Evolutionary conservation across 2,113 vertebrate genomes (phyloP).

Genomic region (Neolamprologus fasciatus): DNA sequence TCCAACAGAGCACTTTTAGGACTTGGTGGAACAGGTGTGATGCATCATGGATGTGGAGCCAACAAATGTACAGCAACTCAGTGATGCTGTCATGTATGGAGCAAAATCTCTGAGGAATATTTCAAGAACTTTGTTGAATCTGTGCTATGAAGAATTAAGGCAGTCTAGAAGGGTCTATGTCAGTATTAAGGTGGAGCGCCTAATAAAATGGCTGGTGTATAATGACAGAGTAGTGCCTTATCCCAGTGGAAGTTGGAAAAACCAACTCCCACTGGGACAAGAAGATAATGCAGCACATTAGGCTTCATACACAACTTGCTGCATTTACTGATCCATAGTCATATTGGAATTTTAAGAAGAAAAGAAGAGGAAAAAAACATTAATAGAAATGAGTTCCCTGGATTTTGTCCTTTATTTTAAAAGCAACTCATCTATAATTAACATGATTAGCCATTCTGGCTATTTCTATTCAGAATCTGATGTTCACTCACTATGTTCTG

Average conservation of each 20-base stretch:
- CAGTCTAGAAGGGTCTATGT: not conserved
- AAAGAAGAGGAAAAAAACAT: not conserved
- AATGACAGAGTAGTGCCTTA: not conserved
- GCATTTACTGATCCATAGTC: not conserved
- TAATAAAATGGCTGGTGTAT: not conserved
- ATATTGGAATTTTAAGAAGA: not conserved
- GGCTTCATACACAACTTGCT: not conserved
- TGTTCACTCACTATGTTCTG: not conserved
- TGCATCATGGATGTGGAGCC: not conserved
- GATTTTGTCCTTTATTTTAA: not conserved
- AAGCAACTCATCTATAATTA: not conserved
- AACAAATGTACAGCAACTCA: not conserved
- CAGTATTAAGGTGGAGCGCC: not conserved
- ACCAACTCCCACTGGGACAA: not conserved
- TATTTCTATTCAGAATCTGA: not conserved
- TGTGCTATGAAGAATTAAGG: not conserved
- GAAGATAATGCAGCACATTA: rapidly evolving
- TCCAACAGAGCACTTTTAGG: not conserved
- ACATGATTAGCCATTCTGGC: not conserved
- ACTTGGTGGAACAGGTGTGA: not conserved
- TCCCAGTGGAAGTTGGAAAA: not conserved
- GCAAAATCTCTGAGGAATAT: not conserved
- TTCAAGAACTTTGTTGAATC: not conserved
- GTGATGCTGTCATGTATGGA: not conserved
- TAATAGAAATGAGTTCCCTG: not conserved